Evolutionary conservation across 2,888 invertebrate species (phyloP).

Genomic region (Argynnis bischoffii): DNA sequence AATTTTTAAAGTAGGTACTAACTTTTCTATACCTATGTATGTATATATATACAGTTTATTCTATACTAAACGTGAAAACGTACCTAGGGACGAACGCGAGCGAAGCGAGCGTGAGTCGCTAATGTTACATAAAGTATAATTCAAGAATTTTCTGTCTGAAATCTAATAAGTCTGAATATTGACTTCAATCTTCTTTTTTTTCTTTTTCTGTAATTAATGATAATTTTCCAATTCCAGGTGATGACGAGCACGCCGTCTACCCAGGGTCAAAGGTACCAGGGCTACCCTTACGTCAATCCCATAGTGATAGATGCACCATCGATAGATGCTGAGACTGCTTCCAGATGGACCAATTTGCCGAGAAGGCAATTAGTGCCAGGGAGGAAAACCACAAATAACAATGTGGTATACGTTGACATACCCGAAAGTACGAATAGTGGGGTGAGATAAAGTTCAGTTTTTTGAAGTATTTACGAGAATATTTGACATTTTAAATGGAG

Average conservation of each 20-base stretch:
- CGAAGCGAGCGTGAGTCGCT: too few relatives aligned
- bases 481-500: neutral
- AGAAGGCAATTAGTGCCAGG: conserved; percentile 43
- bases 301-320: conserved; percentile 55
- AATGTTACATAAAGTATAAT: too few relatives aligned
- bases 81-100: too few relatives aligned
- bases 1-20: too few relatives aligned
- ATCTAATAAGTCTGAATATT: neutral
- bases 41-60: too few relatives aligned
- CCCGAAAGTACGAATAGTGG: conserved; percentile 8
- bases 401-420: conserved; percentile 18
- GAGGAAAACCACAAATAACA: neutral
- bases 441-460: neutral
- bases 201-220: neutral
- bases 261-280: conserved; percentile 54
- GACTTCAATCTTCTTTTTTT: neutral
- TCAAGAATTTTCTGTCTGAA: too few relatives aligned
- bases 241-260: conserved; percentile 32
- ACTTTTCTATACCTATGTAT: too few relatives aligned
- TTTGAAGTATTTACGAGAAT: neutral
- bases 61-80: too few relatives aligned
- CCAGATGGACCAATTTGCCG: conserved; percentile 57
- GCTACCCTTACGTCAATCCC: conserved; percentile 63
- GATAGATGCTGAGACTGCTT: conserved; percentile 50
- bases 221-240: conserved; percentile 18